Evolutionary conservation across 2,797 vertebrate genomes (phyloP).

Genomic region (Atherinosoma microstoma): DNA sequence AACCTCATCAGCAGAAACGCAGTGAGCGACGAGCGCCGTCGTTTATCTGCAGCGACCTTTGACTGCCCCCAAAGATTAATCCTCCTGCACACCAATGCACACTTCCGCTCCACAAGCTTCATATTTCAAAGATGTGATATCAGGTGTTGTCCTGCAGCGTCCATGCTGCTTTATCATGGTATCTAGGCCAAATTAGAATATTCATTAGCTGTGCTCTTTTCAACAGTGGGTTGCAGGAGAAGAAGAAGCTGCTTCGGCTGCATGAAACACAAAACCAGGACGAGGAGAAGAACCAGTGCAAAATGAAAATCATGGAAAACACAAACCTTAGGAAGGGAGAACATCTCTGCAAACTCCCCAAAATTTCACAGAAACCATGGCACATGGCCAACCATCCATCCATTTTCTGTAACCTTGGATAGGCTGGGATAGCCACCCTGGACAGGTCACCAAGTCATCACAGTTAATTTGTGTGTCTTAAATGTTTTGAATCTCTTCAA

Average conservation of each 20-base stretch:
- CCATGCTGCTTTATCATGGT: slow-evolving; percentile 32
- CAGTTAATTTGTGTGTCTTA: no score
- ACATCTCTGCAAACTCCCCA: no score
- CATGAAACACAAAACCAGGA: not conserved
- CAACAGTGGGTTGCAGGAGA: slow-evolving; percentile 32
- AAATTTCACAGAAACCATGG: no score
- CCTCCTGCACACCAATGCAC: slow-evolving; percentile 9
- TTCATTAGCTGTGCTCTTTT: slow-evolving; percentile 54
- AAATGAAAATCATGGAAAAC: no score
- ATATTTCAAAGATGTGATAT: slow-evolving; percentile 45
- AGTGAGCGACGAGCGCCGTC: not conserved
- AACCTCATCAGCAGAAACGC: slow-evolving; percentile 53
- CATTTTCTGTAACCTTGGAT: no score
- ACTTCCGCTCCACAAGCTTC: slow-evolving; percentile 13
- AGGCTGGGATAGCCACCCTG: no score
- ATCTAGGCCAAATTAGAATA: slow-evolving; percentile 60
- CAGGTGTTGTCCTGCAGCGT: slow-evolving; percentile 18
- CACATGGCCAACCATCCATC: no score
- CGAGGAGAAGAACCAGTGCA: no score
- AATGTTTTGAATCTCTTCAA: no score
- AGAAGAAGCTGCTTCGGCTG: slow-evolving; percentile 17
- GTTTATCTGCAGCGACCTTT: slow-evolving; percentile 61
- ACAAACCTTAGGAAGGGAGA: no score
- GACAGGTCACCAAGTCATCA: no score
- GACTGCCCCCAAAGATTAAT: slow-evolving; percentile 45